A percentile compares a stretch with the other conserved stretches of the same genome.
Conservation (phyloP, 2,113 vertebrate species). For the Stegostoma tigrinum region DNA sequence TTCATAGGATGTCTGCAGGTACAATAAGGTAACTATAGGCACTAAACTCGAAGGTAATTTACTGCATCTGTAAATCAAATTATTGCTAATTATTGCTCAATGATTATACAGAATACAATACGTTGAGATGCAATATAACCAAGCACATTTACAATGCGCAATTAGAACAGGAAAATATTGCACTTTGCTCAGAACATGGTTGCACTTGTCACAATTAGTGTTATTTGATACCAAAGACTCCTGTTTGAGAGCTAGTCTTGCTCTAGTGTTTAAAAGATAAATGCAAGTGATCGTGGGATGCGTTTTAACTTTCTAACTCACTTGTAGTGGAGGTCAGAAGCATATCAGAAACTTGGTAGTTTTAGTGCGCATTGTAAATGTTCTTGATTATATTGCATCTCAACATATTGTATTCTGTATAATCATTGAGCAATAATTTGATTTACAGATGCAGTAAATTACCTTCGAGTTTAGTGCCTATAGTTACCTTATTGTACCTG, state of each 20-base stretch:
- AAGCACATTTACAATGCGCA: not conserved
- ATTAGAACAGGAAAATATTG: not conserved
- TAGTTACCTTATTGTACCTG: not conserved
- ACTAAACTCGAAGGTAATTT: not conserved
- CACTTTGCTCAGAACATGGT: not conserved
- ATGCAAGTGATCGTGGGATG: not conserved
- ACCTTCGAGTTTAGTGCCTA: not conserved
- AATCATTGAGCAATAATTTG: not conserved
- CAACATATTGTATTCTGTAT: not conserved
- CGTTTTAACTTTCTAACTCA: too few relatives aligned
- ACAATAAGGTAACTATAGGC: not conserved
- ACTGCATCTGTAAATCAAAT: not conserved
- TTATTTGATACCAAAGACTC: not conserved
- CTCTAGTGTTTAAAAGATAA: not conserved
- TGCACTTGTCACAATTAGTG: not conserved
- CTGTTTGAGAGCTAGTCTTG: not conserved
- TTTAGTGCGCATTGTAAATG: not conserved
- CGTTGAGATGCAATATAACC: not conserved
- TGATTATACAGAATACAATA: not conserved
- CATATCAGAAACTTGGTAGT: too few relatives aligned
- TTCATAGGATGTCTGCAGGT: not conserved
- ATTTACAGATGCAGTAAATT: not conserved
- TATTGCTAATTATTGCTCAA: not conserved
- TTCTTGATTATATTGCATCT: not conserved
- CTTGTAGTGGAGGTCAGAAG: too few relatives aligned